Percentiles rank a stretch among this genome's conserved stretches.
Evolutionary conservation across 2,888 invertebrate species (phyloP).

Genomic region (Drosophila eohydei): DNA sequence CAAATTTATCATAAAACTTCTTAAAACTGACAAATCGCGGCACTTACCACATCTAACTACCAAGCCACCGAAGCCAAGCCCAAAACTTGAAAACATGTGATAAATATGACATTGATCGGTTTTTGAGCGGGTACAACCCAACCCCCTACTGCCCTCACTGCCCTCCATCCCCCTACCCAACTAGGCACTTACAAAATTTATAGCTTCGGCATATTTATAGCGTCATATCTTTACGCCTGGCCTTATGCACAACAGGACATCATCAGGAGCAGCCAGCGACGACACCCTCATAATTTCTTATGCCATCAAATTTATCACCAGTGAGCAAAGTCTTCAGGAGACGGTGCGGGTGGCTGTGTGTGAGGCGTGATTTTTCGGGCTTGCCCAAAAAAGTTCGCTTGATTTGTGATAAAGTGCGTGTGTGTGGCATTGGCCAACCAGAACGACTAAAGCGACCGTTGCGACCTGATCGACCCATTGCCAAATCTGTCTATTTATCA

Average conservation of each 20-base stretch:
- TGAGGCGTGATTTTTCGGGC: constrained; percentile 70
- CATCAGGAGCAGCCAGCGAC: constrained; percentile 63
- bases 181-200: constrained; percentile 65
- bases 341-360: not conserved
- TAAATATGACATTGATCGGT: constrained; percentile 82
- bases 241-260: constrained; percentile 76
- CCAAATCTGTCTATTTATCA: constrained; percentile 67
- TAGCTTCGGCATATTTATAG: constrained; percentile 76
- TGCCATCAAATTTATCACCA: constrained; percentile 79
- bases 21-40: constrained; percentile 33
- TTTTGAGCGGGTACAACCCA: constrained; percentile 65
- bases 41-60: constrained; percentile 27
- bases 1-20: constrained; percentile 4
- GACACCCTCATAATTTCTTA: constrained; percentile 77
- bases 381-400: constrained; percentile 65
- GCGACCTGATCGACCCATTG: constrained; percentile 27
- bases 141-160: not conserved
- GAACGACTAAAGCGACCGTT: constrained; percentile 8
- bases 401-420: constrained; percentile 80
- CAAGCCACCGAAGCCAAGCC: constrained; percentile 10
- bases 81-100: constrained; percentile 64
- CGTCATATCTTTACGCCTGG: constrained; percentile 66
- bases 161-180: not conserved
- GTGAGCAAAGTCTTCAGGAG: constrained; percentile 41
- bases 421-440: constrained; percentile 48